A percentile compares a stretch with the other conserved stretches of the same genome.
phyloP scores from a whole-genome alignment of 2,113 vertebrate genomes.

The Chloroceryle aenea region DNA sequence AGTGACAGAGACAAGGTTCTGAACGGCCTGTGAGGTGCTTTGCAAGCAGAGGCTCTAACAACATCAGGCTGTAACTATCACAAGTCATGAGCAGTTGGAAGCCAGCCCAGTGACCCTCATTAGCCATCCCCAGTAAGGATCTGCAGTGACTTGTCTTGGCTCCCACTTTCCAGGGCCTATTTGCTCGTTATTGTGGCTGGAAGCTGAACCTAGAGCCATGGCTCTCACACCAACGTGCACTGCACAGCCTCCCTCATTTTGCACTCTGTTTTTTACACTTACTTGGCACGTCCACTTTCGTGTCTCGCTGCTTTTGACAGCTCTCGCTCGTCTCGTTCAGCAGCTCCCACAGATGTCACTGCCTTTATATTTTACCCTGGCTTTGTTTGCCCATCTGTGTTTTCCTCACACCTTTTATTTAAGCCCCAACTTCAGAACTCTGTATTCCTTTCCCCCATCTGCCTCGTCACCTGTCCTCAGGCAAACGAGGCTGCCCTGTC shows the following conservation, averaged over 20 bases:
- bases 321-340: neutral
- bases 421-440: neutral
- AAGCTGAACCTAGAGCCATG: neutral
- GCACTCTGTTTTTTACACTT: neutral
- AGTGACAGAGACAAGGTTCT: neutral
- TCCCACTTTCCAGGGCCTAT: neutral
- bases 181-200: neutral
- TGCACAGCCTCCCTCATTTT: neutral
- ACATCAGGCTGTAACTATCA: neutral
- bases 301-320: neutral
- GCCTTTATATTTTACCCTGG: neutral
- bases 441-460: neutral
- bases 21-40: neutral
- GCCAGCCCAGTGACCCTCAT: neutral
- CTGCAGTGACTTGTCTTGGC: neutral
- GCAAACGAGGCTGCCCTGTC: fast-evolving
- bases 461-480: neutral
- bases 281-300: neutral
- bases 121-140: neutral
- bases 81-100: neutral
- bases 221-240: neutral
- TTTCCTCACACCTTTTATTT: conserved; percentile 6
- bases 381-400: conserved; percentile 23
- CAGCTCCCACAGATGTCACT: neutral
- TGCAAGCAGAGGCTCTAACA: neutral